phyloP scores from a whole-genome alignment of 2,888 invertebrate genomes.

The Myopa testacea region DNA sequence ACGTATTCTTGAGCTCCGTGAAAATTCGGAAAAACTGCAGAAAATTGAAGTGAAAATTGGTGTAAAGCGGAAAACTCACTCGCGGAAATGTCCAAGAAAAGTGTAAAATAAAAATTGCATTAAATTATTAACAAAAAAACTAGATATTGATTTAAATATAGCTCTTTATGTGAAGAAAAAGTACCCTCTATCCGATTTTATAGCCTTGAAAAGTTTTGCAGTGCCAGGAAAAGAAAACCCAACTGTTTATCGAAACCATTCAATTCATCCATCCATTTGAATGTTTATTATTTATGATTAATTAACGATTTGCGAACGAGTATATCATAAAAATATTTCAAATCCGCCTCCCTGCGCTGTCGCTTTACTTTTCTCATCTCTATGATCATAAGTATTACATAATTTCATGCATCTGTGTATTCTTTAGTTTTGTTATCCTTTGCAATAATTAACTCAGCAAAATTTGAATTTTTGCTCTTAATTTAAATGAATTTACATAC shows the following conservation, averaged over 20 bases:
- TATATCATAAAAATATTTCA: background rate
- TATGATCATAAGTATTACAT: background rate
- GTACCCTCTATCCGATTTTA: slow-evolving; percentile 21
- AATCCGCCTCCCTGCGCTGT: background rate
- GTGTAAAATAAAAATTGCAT: slow-evolving; percentile 52
- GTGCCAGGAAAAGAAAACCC: background rate
- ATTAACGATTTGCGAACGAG: background rate
- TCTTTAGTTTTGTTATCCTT: background rate
- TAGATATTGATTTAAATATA: slow-evolving; percentile 7
- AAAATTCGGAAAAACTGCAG: slow-evolving; percentile 35
- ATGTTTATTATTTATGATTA: background rate
- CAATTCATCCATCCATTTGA: background rate
- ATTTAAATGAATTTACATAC: background rate
- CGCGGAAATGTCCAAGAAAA: slow-evolving; percentile 63
- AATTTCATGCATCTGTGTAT: background rate
- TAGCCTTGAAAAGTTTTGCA: slow-evolving; percentile 27
- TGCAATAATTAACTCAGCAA: background rate
- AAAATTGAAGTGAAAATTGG: slow-evolving; percentile 38
- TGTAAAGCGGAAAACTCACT: slow-evolving; percentile 41
- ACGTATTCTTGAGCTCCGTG: slow-evolving; percentile 43
- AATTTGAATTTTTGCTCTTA: background rate
- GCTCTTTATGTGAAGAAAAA: slow-evolving; percentile 10
- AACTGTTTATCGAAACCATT: background rate
- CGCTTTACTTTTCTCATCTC: background rate
- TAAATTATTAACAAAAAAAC: background rate